Evolutionary conservation across 2,113 vertebrate species (phyloP).

Genomic region (Buteo buteo): DNA sequence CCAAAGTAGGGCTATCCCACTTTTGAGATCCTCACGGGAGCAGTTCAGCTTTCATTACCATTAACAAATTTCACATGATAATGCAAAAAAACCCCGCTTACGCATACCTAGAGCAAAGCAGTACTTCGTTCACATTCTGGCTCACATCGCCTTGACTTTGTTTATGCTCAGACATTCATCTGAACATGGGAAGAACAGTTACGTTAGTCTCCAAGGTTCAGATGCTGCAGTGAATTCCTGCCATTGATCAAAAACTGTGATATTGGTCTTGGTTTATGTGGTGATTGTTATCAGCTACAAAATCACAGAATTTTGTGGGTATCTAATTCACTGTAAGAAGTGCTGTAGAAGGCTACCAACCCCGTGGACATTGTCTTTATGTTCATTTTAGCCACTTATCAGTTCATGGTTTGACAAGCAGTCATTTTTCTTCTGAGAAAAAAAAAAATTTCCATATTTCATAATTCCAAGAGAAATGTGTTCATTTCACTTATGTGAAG

Average conservation of each 20-base stretch:
- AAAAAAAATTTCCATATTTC: not conserved
- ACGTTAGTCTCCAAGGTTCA: not conserved
- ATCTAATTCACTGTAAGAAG: not conserved
- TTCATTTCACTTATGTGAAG: not conserved
- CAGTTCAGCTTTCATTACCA: not conserved
- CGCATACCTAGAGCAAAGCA: not conserved
- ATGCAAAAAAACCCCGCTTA: fast-evolving
- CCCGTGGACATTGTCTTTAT: not conserved
- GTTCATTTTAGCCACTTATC: not conserved
- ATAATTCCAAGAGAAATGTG: not conserved
- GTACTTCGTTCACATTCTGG: not conserved
- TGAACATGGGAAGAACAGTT: not conserved
- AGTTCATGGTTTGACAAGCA: not conserved
- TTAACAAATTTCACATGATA: not conserved
- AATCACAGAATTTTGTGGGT: conserved; percentile 4
- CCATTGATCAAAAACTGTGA: not conserved
- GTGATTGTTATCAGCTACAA: not conserved
- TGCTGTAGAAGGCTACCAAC: not conserved
- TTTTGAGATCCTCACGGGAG: not conserved
- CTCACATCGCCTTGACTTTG: not conserved
- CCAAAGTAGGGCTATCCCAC: not conserved
- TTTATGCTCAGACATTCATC: conserved; percentile 7
- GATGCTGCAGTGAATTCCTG: not conserved
- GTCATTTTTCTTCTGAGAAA: not conserved
- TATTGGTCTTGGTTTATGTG: not conserved